Evolutionary conservation across 2,797 vertebrate genomes (phyloP).

Genomic region (Alfaro cultratus): DNA sequence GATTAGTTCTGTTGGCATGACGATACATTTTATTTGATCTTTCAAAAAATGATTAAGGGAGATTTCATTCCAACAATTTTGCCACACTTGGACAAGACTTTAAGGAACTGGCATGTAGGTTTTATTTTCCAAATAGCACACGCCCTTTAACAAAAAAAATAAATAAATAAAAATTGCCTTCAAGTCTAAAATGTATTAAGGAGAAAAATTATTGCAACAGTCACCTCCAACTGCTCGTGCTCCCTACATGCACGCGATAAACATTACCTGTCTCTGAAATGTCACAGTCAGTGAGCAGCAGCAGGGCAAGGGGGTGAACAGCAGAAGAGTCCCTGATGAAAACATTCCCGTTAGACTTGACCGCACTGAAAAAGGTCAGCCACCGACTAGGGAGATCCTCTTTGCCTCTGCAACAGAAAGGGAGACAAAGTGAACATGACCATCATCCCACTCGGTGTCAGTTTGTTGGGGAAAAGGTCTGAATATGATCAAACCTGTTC

Average conservation of each 20-base stretch:
- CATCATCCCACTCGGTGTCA: neutral
- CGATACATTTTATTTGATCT: neutral
- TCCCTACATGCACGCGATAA: neutral
- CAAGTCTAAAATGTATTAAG: neutral
- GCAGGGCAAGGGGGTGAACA: conserved; percentile 90
- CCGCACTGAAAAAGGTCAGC: conserved; percentile 93
- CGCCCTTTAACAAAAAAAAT: neutral
- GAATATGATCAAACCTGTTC: conserved; percentile 84
- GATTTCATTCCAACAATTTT: neutral
- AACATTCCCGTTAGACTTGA: conserved; percentile 88
- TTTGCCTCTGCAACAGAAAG: conserved; percentile 62
- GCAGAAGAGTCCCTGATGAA: conserved; percentile 93
- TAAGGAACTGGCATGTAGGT: neutral
- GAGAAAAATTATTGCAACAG: neutral
- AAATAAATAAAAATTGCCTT: neutral
- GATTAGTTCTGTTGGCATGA: neutral
- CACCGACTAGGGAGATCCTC: conserved; percentile 88
- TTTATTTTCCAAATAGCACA: neutral
- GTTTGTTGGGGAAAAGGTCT: neutral
- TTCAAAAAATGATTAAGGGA: neutral
- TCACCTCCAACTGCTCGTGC: neutral
- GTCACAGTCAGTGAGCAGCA: conserved; percentile 91
- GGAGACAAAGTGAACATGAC: neutral
- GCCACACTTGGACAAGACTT: neutral
- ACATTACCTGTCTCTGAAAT: conserved; percentile 85